phyloP scores from a whole-genome alignment of 2,888 invertebrate genomes.

The Cheiracanthium punctorium region DNA sequence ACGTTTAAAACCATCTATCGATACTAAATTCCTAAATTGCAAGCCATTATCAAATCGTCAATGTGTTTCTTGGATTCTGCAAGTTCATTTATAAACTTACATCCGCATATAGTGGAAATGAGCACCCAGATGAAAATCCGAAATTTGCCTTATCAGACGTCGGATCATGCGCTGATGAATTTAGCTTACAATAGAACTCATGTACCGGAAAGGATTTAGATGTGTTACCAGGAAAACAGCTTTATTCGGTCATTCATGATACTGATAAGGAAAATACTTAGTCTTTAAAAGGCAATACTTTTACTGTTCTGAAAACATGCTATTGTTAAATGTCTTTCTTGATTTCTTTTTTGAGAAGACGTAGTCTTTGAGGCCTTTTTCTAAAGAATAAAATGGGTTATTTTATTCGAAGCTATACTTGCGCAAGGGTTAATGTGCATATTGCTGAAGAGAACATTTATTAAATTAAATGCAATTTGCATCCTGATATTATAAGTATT shows the following conservation, averaged over 20 bases:
- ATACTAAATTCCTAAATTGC: background rate
- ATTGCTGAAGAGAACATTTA: no score
- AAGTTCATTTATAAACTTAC: conserved; percentile 25
- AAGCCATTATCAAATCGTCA: background rate
- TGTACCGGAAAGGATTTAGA: conserved; percentile 37
- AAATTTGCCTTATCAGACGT: conserved; percentile 36
- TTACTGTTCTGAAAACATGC: background rate
- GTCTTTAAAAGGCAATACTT: conserved; percentile 24
- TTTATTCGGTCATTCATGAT: conserved; percentile 31
- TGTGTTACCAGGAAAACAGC: conserved; percentile 24
- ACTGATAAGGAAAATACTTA: conserved; percentile 27
- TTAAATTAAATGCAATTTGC: no score
- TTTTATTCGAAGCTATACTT: no score
- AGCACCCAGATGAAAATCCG: conserved; percentile 50
- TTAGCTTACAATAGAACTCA: conserved; percentile 48
- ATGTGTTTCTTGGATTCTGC: background rate
- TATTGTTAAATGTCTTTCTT: no score
- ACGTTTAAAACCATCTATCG: no score
- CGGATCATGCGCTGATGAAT: conserved; percentile 43
- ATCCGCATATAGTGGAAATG: conserved; percentile 47
- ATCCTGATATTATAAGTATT: no score
- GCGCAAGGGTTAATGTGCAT: no score
- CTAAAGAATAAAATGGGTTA: no score
- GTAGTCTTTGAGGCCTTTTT: no score
- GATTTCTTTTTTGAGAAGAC: no score